Base-by-base conservation (phyloP, 2,113 vertebrate species). In the Rafetus swinhoei region DNA sequence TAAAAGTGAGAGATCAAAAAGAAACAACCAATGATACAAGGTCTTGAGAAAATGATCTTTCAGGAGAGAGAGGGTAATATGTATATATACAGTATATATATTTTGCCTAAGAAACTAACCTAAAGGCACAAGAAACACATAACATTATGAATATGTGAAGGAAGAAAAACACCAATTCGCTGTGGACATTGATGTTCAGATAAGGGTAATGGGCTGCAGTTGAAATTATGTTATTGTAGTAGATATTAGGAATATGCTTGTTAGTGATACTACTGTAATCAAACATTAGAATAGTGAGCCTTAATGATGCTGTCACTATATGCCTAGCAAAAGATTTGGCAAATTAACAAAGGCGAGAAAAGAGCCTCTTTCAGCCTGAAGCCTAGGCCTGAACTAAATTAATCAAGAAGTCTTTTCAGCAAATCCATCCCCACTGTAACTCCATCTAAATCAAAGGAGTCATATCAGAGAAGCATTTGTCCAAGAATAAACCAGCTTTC, bases 21-120 rank as follows among this genome's bases (percentile, higher is more conserved):
- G 82, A 80, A 95, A 82, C 45, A 96, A 95, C 95, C 94, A 95
- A 74, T 32, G 53, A 80, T 95, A 90, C 55, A 62, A 95, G 92
- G 29, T 94, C 82, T 96, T 89, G 85, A 56, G 82, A 72, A 89
- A 88, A 92, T 84, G 85, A 92, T 52, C 86, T 90, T 56, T 24
- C 89, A 93, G 90, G 92, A 87, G 85, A 93, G 92, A 82, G 92
- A 60, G 50, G 92, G 76, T 24, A 93, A 50, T 39, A 77, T 45
- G 22, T 53, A 94, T 92, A 89, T 94, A 95, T 93, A 93, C 95
- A 85, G 84, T 39, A 13, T 85, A 94, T 45, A 45, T 45, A 45
- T 45, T 6, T 45, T 45, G 45, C 45, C 45, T 45, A 91, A 95
- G 32, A 90, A 52, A 25, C 60, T 72, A 92, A 72, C n/a, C 65